These are phyloP conservation scores for Xestia xanthographa DNA, from an alignment of 2,888 invertebrate genomes.

Conservation along the genomic window DNA sequence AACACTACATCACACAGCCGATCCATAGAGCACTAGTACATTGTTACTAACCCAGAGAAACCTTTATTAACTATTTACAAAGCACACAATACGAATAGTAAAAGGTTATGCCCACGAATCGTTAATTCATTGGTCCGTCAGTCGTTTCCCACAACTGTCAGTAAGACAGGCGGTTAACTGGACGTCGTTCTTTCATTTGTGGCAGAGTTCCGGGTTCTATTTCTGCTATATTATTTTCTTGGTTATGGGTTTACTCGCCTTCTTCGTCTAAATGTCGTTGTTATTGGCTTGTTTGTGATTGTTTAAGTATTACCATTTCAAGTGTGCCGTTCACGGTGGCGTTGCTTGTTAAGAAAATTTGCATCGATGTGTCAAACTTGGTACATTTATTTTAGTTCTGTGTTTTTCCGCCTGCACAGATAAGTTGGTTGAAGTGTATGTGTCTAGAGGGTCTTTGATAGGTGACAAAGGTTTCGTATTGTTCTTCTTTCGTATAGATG, in stretches of 20 bases:
- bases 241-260: not conserved
- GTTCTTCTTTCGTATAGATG: no score
- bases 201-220: constrained; percentile 4
- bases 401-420: no score
- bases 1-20: not conserved
- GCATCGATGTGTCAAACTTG: no score
- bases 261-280: not conserved
- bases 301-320: no score
- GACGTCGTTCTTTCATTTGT: constrained; percentile 42
- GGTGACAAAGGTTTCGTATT: no score
- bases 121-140: constrained; percentile 60
- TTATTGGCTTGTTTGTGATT: not conserved
- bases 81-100: constrained; percentile 30
- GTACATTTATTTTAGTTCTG: no score
- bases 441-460: no score
- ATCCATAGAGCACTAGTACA: not conserved
- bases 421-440: no score
- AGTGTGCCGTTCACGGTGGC: no score
- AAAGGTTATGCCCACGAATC: constrained; percentile 54
- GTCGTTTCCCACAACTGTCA: constrained; percentile 42
- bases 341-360: no score
- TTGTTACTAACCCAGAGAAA: constrained; percentile 7
- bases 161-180: constrained; percentile 22
- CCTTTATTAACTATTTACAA: constrained; percentile 47
- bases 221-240: constrained; percentile 7